Base-by-base conservation (phyloP, 2,797 vertebrate species). In the Notolabrus celidotus region DNA sequence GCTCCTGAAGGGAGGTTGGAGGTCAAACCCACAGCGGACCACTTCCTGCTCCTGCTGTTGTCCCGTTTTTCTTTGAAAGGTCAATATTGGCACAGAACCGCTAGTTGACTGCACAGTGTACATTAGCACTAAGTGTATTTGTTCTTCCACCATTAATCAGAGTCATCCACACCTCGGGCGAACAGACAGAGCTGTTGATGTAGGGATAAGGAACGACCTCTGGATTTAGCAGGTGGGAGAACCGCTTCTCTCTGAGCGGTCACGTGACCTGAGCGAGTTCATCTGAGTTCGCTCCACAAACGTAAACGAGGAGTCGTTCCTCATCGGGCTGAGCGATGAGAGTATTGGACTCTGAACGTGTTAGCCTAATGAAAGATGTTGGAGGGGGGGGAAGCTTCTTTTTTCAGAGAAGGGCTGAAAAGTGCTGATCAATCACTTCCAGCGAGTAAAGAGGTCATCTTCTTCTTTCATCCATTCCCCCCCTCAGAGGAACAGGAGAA, bases 111-210 rank as follows among this genome's bases (percentile, higher is more conserved):
- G 55, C 64, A 36, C 43, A 14, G 69, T 90, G 84, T 88, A 78
- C 84, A 90, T 92, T 91, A 91, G 83, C 71, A 19, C 79, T 75
- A 69, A 83, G 87, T 77, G 71, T 92, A 83, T 94, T 93, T 93
- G 87, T 85, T 87, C 78, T 88, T 86, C 71, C 80, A 73, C 81
- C 88, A 93, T 93, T 92, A 92, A 92, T 93, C 91, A 92, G 64
- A 86, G 84, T 65, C 71, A 82, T 85, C 76, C 73, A 79, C 82
- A 85, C 74, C 74, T 59, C 69, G 60, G 73, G 77, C 82, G 77
- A 82, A 76, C 81, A 89, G 83, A 89, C 89, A 74, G 38, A 16
- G 81, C 38, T 74, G 67, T 80, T 55, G 80, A 92, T 87, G 81
- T 86, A 84, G 75, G 80, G 79, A 85, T 87, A 85, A 80, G 74